Evolutionary conservation across 2,797 vertebrate species (phyloP), one percentile per base, ranked within the genome.

Genomic region (Galaxias olidus): DNA sequence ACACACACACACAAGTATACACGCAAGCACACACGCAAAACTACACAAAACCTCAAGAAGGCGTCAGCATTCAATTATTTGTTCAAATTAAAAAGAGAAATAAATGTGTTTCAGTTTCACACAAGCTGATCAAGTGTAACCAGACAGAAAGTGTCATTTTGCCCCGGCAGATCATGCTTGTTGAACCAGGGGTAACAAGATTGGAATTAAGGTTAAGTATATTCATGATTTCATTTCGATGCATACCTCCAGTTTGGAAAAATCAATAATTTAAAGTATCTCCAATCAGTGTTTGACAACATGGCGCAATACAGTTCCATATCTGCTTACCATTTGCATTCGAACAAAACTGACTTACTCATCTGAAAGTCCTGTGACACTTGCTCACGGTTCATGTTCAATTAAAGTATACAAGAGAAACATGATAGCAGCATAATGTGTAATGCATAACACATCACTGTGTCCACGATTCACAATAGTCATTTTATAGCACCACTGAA

Each of bases 201-300:
- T 82, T 71, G 66, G 57, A 79, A 70, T 79, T 80, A 72, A 85
- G 74, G 75, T 82, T 86, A 82, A 90, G 74, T 69, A 72, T 90
- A 91, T 91, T 91, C 79, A 88, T 91, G 90, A 90, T 89, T 84
- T 87, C 74, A 89, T 91, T 89, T 89, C 85, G 71, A 88, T 90
- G 86, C 88, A 87, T 78, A 77, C 75, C 62, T 79, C 76, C 47
- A 76, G 87, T 89, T 87, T 83, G 66, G 85, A 62, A 40, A 9
- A 74, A 82, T 89, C 72, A 89, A 90, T 86, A 77, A 90, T 74
- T 89, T 84, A 66, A 88, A 69, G 65, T 65, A 66, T 68, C 40
- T 52, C 69, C 53, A 54, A 71, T 66, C 55, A 48, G 66, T n/a
- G n/a, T n/a, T n/a, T n/a, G n/a, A n/a, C n/a, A n/a, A n/a, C n/a